phyloP scores from a whole-genome alignment of 2,888 invertebrate species.

The Trissonchulus latispiculum region DNA sequence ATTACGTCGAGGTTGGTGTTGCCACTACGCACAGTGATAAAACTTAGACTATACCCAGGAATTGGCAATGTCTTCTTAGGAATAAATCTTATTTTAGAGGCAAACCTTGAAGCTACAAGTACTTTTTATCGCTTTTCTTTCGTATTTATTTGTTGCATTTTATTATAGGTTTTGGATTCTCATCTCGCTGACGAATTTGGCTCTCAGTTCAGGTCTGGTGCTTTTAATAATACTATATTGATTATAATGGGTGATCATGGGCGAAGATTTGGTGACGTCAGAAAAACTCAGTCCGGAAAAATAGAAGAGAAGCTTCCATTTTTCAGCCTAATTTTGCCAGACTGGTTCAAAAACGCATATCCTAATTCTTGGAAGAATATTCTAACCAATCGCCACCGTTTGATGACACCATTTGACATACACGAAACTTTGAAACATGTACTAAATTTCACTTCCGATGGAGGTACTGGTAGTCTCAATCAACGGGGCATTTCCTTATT shows the following conservation, averaged over 20 bases:
- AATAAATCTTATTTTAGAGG: no score
- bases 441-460: conserved; percentile 12
- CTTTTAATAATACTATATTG: conserved; percentile 23
- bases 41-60: no score
- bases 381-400: conserved; percentile 34
- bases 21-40: no score
- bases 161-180: conserved; percentile 14
- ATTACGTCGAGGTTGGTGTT: conserved; percentile 13
- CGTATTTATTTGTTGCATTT: no score
- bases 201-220: not conserved
- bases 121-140: no score
- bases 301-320: conserved; percentile 44
- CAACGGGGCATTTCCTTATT: conserved; percentile 16
- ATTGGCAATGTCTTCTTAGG: no score
- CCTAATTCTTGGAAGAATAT: conserved; percentile 34
- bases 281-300: conserved; percentile 42
- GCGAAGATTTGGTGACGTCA: conserved; percentile 41
- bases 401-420: conserved; percentile 44
- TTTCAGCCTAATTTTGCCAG: conserved; percentile 39
- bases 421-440: conserved; percentile 33
- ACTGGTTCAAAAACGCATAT: conserved; percentile 35
- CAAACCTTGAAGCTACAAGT: no score
- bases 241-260: conserved; percentile 43
- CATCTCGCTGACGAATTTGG: conserved; percentile 3
- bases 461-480: not conserved